Evolutionary conservation across 2,113 vertebrate species (phyloP), one percentile per base, ranked within the genome.

Genomic region (Bettongia penicillata): DNA sequence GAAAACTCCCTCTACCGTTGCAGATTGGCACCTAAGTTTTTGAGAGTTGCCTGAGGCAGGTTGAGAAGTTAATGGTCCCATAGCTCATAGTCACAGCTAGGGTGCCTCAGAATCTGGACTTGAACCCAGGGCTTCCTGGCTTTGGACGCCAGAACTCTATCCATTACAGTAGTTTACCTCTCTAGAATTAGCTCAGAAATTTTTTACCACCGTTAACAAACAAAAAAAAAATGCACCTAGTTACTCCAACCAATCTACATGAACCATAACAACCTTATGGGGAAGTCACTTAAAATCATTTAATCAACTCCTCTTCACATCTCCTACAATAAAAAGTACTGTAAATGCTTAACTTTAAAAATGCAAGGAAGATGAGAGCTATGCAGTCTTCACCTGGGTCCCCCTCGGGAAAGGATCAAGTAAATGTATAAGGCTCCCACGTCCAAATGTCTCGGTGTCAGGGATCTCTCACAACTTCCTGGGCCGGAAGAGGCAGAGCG

Each of bases 401-500:
- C 6, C 26, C 25, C 9, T 4, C 43, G n/a, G 31, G 53, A 77
- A 61, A 84, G 89, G 26, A 6, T 0, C 0, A 37, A 0, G n/a
- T 19, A 49, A 51, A 31, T 24, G 31, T 89, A 51, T 31, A 37
- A 49, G 52, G 47, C n/a, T 25, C 53, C 24, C 0, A 0, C 2
- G 37, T 22, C 0, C 0, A 53, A 6, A 51, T 53, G 3, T 51
- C 22, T 43, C 37, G 0, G 23, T 43, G 7, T 24, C 91, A 12
- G 9, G 2, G 4, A 8, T 8, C n/a, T 28, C 24, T 47, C 0
- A 5, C 52, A 24, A 0, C n/a, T 14, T 53, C 23, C 91, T 1
- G 9, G 8, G 24, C 37, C 0, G n/a, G 6, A 19, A 43, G 16
- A 43, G n/a, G 28, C 2, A 8, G 51, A 43, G 3, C 25, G 91